Conservation (phyloP, 2,888 invertebrate genomes). For the Spatulosminthurus flaviceps region DNA sequence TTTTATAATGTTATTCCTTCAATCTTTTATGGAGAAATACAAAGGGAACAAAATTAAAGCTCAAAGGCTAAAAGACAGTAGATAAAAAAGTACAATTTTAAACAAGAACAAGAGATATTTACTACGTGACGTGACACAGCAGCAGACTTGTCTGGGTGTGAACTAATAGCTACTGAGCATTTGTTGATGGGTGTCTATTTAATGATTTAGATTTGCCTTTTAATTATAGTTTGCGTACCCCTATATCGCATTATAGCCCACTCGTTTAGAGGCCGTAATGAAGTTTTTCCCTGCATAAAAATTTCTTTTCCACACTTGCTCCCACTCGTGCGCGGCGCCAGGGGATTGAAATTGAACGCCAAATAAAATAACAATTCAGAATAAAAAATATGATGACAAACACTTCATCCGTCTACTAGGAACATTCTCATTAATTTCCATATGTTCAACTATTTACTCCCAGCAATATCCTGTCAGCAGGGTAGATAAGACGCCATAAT, state of each 20-base stretch:
- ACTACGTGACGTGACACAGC: background rate
- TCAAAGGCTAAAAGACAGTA: background rate
- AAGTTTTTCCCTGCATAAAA: background rate
- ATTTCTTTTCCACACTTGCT: constrained; percentile 2
- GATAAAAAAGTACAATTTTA: background rate
- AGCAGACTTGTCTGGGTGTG: background rate
- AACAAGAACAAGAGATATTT: no score
- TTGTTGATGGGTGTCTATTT: background rate
- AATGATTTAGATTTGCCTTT: background rate
- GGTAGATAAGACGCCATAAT: background rate
- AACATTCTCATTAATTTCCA: background rate
- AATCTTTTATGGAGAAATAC: background rate
- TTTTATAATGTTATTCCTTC: background rate
- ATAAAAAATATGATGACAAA: constrained; percentile 19
- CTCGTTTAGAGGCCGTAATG: no score
- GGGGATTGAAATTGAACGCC: constrained; percentile 2
- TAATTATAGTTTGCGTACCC: background rate
- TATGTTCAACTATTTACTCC: background rate
- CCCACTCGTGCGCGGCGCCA: constrained; percentile 22
- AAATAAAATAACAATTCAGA: constrained; percentile 19
- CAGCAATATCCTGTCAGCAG: background rate
- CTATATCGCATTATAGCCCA: background rate
- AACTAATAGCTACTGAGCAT: background rate
- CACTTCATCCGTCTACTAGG: background rate
- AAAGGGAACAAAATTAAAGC: background rate